A percentile compares a stretch with the other conserved stretches of the same genome.
Conservation (phyloP, 2,888 invertebrate species). For the Heliconius cydno region DNA sequence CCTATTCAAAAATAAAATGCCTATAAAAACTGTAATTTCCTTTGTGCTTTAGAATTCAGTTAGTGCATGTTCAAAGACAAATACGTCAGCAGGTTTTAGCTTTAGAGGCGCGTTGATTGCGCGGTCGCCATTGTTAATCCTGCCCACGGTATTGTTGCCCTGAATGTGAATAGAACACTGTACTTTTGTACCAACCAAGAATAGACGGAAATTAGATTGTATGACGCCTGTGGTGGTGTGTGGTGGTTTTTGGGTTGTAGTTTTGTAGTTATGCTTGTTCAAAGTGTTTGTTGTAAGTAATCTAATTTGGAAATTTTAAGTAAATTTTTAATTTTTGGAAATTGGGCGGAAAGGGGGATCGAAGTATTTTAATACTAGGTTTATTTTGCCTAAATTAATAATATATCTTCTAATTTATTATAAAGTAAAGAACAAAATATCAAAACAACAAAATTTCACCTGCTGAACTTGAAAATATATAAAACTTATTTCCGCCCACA, state of each 20-base stretch:
- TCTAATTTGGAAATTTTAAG: background rate
- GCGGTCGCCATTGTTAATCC: slow-evolving; percentile 46
- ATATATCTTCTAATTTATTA: no score
- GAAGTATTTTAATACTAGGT: no score
- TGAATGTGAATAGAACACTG: slow-evolving; percentile 40
- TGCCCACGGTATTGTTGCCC: slow-evolving; percentile 35
- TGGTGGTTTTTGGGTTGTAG: slow-evolving; percentile 5
- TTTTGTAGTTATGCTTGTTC: background rate
- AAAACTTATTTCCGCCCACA: no score
- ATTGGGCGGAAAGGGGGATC: no score
- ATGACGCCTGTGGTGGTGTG: background rate
- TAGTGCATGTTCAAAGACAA: slow-evolving; percentile 44
- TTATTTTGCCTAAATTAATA: no score
- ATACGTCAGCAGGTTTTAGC: slow-evolving; percentile 41
- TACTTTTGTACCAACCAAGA: slow-evolving; percentile 29
- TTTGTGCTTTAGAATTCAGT: slow-evolving; percentile 41
- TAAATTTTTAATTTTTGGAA: no score
- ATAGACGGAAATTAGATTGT: slow-evolving; percentile 30
- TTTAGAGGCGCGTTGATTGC: slow-evolving; percentile 46
- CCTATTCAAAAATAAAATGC: background rate
- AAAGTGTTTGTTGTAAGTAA: background rate
- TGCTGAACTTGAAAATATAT: no score
- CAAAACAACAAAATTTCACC: no score
- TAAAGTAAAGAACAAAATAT: no score
- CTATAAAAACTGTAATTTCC: slow-evolving; percentile 27